Conservation (phyloP, 2,113 vertebrate species). For the Prionailurus bengalensis region DNA sequence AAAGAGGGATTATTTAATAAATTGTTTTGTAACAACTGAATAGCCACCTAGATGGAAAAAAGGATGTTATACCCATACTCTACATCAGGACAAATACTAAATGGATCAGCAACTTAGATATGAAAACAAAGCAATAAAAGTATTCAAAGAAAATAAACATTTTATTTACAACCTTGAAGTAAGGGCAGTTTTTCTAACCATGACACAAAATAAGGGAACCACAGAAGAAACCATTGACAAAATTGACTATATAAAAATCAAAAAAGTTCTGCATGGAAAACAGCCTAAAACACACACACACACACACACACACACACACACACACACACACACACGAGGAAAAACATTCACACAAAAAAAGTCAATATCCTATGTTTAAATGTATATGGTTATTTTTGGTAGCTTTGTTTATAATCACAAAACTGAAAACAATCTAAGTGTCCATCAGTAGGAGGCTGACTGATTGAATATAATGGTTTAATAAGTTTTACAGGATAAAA, state of each 20-base stretch:
- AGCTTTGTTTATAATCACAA: neutral
- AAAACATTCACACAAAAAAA: neutral
- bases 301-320: neutral
- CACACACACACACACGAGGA: neutral
- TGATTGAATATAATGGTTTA: neutral
- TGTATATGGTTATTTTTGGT: neutral
- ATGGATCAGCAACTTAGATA: neutral
- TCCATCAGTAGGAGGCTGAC: neutral
- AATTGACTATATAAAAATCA: neutral
- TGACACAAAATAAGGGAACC: neutral
- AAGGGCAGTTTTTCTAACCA: neutral
- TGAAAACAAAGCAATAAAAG: neutral
- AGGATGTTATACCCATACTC: neutral
- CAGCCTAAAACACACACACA: neutral
- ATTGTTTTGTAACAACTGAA: neutral
- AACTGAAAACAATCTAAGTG: neutral
- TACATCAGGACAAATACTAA: neutral
- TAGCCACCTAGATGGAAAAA: neutral
- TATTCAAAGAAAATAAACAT: neutral
- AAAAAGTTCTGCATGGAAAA: slow-evolving; percentile 1
- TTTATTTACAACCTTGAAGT: neutral
- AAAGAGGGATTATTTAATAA: neutral
- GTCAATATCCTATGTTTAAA: neutral
- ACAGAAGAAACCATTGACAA: neutral
- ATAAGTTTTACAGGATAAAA: neutral